Conservation (phyloP, 1,140 invertebrate species). For the Brachionus rotundiformis region DNA sequence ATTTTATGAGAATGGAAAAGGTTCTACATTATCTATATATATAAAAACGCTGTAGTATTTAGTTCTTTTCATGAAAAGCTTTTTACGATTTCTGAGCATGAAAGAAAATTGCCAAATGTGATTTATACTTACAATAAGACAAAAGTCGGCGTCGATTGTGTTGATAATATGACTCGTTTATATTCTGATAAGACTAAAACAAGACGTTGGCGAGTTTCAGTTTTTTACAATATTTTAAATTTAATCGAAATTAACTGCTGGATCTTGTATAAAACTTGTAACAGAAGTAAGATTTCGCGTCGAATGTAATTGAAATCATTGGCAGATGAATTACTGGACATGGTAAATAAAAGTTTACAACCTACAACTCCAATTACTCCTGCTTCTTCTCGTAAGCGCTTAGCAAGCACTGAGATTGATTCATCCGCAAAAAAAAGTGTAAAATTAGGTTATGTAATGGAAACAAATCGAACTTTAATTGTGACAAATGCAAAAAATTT, state of each 20-base stretch:
- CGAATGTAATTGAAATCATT: too few relatives aligned
- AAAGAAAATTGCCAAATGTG: neutral
- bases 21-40: too few relatives aligned
- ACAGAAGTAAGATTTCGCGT: too few relatives aligned
- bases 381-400: too few relatives aligned
- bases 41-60: neutral
- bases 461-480: neutral
- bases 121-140: neutral
- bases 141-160: neutral
- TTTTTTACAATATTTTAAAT: slow-evolving; percentile 13
- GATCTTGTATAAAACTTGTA: neutral
- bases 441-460: too few relatives aligned
- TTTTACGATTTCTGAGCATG: neutral
- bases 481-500: neutral
- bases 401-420: too few relatives aligned
- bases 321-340: too few relatives aligned
- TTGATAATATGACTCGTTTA: slow-evolving; percentile 19
- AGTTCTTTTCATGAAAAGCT: neutral
- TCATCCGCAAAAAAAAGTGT: too few relatives aligned
- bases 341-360: too few relatives aligned
- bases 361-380: too few relatives aligned
- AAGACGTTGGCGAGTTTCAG: neutral
- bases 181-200: neutral
- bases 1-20: too few relatives aligned
- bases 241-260: neutral